A percentile compares a stretch with the other conserved stretches of the same genome.
phyloP scores from a whole-genome alignment of 2,113 vertebrate species.

The Solea solea region DNA sequence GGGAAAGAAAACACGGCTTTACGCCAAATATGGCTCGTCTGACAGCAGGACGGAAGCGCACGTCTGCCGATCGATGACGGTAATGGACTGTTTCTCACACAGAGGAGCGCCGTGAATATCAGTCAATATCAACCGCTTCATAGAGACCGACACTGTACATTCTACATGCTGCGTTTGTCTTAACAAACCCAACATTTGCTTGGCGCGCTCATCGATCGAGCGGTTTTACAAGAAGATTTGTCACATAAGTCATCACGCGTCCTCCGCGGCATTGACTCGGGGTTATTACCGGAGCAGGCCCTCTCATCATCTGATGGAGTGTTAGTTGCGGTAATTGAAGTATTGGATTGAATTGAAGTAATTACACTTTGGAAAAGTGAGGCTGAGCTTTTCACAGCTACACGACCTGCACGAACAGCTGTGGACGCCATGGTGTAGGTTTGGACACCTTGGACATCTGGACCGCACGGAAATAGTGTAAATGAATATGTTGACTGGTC shows the following conservation, averaged over 20 bases:
- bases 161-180: conserved; percentile 30
- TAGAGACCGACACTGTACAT: conserved; percentile 41
- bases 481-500: too few species aligned
- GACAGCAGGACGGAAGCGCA: conserved; percentile 65
- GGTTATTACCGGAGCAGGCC: conserved; percentile 2
- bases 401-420: too few species aligned
- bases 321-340: background rate
- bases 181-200: conserved; percentile 26
- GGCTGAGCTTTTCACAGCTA: too few species aligned
- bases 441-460: too few species aligned
- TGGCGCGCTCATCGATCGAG: conserved; percentile 27
- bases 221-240: conserved; percentile 17
- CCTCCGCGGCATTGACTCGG: background rate
- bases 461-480: too few species aligned
- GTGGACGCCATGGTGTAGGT: too few species aligned
- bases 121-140: conserved; percentile 34
- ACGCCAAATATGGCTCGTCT: conserved; percentile 46
- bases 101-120: conserved; percentile 62
- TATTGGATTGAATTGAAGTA: too few species aligned
- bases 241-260: conserved; percentile 15
- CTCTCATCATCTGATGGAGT: background rate
- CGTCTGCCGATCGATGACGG: conserved; percentile 47
- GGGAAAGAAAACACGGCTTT: conserved; percentile 21
- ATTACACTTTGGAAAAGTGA: too few species aligned
- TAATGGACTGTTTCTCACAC: conserved; percentile 69